Base-by-base conservation (phyloP, 2,888 invertebrate genomes). In the Ceriagrion tenellum region DNA sequence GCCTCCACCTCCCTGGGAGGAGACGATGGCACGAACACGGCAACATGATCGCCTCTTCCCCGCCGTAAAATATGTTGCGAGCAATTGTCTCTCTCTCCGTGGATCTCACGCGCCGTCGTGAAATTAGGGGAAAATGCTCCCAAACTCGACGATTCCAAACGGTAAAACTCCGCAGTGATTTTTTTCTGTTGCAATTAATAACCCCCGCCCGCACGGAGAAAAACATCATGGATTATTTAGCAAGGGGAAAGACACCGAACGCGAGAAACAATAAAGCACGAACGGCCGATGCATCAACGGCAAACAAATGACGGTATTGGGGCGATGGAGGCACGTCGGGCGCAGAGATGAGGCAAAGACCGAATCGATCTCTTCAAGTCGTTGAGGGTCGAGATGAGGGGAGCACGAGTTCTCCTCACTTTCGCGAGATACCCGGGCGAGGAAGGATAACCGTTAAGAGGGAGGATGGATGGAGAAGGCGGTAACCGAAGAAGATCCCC, bases 251-350 rank as follows among this genome's bases (percentile, higher is more conserved):
- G 69, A 69, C 69, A n/a, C 69, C n/a, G n/a, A 69, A 69, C 26
- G 69, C 69, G 69, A 69, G 69, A 69, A 69, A n/a, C 69, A n/a
- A 69, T 69, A 69, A 69, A 69, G n/a, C 69, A 69, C 69, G 69
- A 69, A 20, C n/a, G 69, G n/a, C 69, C 69, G n/a, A 69, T 69
- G 26, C n/a, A 69, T 69, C 69, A 69, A 23, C 69, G 10, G 23
- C 69, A 26, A 69, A 69, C 26, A 69, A 69, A 69, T 69, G n/a
- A 8, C 69, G 69, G 69, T 47, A 69, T 59, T 23, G 26, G 69
- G 47, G 2, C 8, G 47, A 69, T 47, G 47, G n/a, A 69, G 4
- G 69, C 10, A 26, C 16, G 59, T 59, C 26, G 69, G 26, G 69
- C 47, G 8, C 47, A n/a, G 26, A 69, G 69, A 69, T 26, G 69